Percentiles rank a stretch among this genome's conserved stretches.
Conservation (phyloP, 2,113 vertebrate species). For the Spilogale gracilis region DNA sequence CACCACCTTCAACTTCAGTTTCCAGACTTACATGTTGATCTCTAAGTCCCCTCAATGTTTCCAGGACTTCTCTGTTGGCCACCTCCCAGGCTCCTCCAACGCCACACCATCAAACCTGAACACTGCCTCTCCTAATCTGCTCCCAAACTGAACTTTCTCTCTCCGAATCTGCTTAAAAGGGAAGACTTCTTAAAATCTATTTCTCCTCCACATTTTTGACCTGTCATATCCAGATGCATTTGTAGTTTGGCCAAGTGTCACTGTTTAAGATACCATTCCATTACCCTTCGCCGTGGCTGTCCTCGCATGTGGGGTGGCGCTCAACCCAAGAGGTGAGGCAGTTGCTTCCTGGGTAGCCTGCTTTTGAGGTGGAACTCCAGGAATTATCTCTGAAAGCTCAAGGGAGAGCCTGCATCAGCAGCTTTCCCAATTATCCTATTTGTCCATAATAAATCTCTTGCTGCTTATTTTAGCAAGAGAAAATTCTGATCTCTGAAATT, state of each 20-base stretch:
- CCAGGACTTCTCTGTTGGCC: background rate
- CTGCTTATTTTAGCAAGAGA: background rate
- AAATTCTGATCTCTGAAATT: background rate
- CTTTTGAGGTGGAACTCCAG: background rate
- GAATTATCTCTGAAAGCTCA: background rate
- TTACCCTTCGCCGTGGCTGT: background rate
- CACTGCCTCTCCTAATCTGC: background rate
- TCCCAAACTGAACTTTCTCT: background rate
- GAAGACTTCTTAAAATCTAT: background rate
- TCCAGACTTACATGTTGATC: background rate
- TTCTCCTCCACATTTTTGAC: background rate
- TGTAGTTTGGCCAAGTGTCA: background rate
- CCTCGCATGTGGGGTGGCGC: accelerated
- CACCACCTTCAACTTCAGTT: too few species aligned
- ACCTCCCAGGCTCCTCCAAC: background rate
- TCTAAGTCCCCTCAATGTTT: background rate
- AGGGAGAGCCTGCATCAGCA: background rate
- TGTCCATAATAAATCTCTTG: background rate
- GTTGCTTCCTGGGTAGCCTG: background rate
- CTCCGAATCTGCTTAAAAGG: background rate
- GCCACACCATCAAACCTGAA: background rate
- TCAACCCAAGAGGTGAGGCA: background rate
- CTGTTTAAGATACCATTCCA: background rate
- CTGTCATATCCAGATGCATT: background rate
- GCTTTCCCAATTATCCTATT: background rate